Percentiles rank a stretch among this genome's conserved stretches.
These are phyloP conservation scores for Tiliqua scincoides DNA, from an alignment of 2,113 vertebrate species.

Conservation along the genomic window DNA sequence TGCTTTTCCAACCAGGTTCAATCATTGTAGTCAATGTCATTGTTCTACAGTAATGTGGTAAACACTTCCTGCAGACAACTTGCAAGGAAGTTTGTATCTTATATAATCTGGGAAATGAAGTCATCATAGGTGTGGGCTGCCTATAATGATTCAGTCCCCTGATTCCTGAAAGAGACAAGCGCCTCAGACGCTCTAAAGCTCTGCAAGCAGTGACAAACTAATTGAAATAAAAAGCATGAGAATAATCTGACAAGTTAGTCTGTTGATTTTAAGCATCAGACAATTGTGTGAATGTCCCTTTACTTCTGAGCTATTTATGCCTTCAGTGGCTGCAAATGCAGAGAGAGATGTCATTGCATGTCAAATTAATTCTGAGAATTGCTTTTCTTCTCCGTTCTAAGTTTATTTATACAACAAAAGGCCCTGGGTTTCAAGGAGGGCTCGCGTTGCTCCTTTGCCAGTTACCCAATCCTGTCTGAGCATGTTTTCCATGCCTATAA, in stretches of 20 bases:
- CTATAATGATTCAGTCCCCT: conserved; percentile 32
- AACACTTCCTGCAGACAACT: conserved; percentile 59
- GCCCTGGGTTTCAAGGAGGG: background rate
- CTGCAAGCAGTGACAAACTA: conserved; percentile 17
- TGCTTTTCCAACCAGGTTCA: conserved; percentile 56
- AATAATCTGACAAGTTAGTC: background rate
- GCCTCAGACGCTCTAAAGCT: conserved; percentile 27
- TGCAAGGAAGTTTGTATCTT: conserved; percentile 62
- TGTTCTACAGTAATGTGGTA: conserved; percentile 60
- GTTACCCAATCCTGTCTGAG: background rate
- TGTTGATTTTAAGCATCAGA: conserved; percentile 23
- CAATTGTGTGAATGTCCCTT: conserved; percentile 15
- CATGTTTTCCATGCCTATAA: background rate
- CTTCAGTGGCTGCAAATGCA: conserved; percentile 13
- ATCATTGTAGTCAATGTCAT: conserved; percentile 43
- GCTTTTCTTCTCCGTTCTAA: conserved; percentile 43
- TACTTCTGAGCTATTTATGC: conserved; percentile 10
- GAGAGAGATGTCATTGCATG: conserved; percentile 15
- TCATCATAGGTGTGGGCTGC: conserved; percentile 54
- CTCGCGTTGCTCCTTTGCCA: background rate
- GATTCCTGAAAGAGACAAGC: conserved; percentile 40
- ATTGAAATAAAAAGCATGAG: background rate
- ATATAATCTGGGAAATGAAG: conserved; percentile 67
- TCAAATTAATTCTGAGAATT: conserved; percentile 16
- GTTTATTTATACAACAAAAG: background rate